A percentile compares a stretch with the other conserved stretches of the same genome.
Conservation (phyloP, 53 echinoderm and acorn worm species). For the Stichopus horrens region DNA sequence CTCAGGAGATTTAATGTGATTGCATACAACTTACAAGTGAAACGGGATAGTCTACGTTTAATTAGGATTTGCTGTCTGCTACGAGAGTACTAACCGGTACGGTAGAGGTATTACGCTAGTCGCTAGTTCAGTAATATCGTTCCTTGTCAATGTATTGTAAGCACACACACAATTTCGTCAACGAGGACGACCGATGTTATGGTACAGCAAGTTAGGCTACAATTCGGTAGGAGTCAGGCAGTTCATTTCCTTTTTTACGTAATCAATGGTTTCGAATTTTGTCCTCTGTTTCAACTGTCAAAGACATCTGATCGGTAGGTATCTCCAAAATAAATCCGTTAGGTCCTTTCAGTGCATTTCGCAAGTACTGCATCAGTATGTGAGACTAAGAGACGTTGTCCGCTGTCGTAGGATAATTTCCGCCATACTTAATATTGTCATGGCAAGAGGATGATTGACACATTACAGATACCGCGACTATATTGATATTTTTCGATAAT, state of each 20-base stretch:
- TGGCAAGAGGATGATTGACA: slow-evolving; percentile 38
- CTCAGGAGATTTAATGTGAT: too few relatives aligned
- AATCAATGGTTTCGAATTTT: neutral
- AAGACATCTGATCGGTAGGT: neutral
- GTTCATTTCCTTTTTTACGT: slow-evolving; percentile 17
- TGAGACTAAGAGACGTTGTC: neutral
- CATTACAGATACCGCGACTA: slow-evolving; percentile 20
- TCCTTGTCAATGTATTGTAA: too few relatives aligned
- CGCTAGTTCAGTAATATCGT: too few relatives aligned
- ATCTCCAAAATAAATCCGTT: slow-evolving; percentile 31
- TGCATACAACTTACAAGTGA: too few relatives aligned
- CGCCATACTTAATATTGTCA: slow-evolving; percentile 45
- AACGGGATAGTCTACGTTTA: too few relatives aligned
- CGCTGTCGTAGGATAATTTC: slow-evolving; percentile 1
- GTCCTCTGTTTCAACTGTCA: neutral
- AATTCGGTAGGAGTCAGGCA: neutral
- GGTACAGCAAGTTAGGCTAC: too few relatives aligned
- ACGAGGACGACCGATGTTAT: too few relatives aligned
- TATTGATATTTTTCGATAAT: slow-evolving; percentile 13
- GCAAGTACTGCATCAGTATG: slow-evolving; percentile 6
- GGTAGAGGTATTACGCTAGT: too few relatives aligned
- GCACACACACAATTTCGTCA: too few relatives aligned
- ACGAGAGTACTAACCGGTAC: too few relatives aligned
- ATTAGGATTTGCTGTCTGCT: too few relatives aligned
- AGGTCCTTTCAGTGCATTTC: slow-evolving; percentile 14